Evolutionary conservation across 2,797 vertebrate genomes (phyloP).

Genomic region (Melanotaenia parkinsoni): DNA sequence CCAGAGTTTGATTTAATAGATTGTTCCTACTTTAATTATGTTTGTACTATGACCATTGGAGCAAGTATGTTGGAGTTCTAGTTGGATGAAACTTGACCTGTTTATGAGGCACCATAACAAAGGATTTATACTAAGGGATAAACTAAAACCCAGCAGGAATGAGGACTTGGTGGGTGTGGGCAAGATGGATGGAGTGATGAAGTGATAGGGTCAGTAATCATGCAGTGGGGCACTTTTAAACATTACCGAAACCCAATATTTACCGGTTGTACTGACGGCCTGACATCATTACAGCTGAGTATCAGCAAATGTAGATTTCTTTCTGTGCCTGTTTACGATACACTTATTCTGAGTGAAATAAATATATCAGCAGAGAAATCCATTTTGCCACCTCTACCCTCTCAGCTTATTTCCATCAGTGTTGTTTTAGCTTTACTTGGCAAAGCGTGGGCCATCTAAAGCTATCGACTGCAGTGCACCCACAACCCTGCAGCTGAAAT

Average conservation of each 20-base stretch:
- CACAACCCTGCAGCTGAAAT: slow-evolving; percentile 28
- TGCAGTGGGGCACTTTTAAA: slow-evolving; percentile 39
- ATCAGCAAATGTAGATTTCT: slow-evolving; percentile 62
- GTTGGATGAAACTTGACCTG: slow-evolving; percentile 50
- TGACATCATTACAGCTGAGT: slow-evolving; percentile 58
- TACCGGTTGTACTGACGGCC: slow-evolving; percentile 43
- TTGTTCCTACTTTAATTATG: slow-evolving; percentile 31
- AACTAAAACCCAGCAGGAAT: slow-evolving; percentile 55
- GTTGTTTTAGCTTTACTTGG: slow-evolving; percentile 50
- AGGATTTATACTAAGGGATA: slow-evolving; percentile 66
- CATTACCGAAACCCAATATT: slow-evolving; percentile 64
- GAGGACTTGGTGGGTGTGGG: slow-evolving; percentile 28
- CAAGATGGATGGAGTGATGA: slow-evolving; percentile 60
- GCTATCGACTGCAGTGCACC: slow-evolving; percentile 30
- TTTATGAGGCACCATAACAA: slow-evolving; percentile 64
- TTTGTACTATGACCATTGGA: slow-evolving; percentile 14
- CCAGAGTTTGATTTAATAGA: slow-evolving; percentile 21
- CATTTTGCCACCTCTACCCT: slow-evolving; percentile 45
- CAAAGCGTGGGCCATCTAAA: slow-evolving; percentile 11
- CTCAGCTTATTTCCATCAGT: slow-evolving; percentile 32
- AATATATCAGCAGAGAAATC: slow-evolving; percentile 62
- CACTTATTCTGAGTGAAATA: slow-evolving; percentile 48
- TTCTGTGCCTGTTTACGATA: slow-evolving; percentile 46
- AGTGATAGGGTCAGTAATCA: slow-evolving; percentile 54
- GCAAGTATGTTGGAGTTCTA: slow-evolving; percentile 43